Evolutionary conservation across 2,797 vertebrate genomes (phyloP), one percentile per base, ranked within the genome.

Genomic region (Enteromius thamalakanensis): DNA sequence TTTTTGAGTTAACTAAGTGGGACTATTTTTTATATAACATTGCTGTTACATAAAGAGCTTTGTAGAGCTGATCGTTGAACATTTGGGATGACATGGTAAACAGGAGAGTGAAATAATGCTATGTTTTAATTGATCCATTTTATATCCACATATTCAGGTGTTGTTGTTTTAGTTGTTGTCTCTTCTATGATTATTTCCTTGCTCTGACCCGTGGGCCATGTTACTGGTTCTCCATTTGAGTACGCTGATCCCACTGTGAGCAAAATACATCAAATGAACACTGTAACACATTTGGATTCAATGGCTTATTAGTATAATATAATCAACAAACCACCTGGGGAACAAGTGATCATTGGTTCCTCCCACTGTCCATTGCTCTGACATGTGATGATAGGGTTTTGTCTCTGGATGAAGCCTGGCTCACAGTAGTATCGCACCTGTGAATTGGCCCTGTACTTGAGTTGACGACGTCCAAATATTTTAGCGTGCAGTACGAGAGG

Each of bases 321-420:
- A 69, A 45, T 69, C 17, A 40, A n/a, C 19, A 69, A 40, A 40
- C 92, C 86, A 94, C 96, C 72, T 85, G 91, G 86, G 49, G 88
- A 86, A 86, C 96, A 98, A 89, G 92, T 93, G 17, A 97, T 94
- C 89, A 91, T 92, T 0, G 97, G 97, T 0, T 89, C 87, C 65
- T 97, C 96, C 98, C 98, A 99, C 0, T 23, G 93, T 21, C 98
- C 97, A 0, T 95, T 91, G 2, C 95, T 90, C 80, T 91, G 94
- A 88, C 98, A 99, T 23, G 87, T 96, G 88, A 96, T 90, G 55
- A 96, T 4, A 0, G 97, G 97, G 11, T 95, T 94, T 85, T 94
- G 95, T 51, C 93, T 95, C 85, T 96, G 97, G 55, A 88, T 2
- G 60, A 96, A 96, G 0, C 96, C 96, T 0, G 91, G 92, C 1